These are phyloP conservation scores for Blastobasis lacticolella DNA, from an alignment of 2,888 invertebrate genomes.

Conservation along the genomic window DNA sequence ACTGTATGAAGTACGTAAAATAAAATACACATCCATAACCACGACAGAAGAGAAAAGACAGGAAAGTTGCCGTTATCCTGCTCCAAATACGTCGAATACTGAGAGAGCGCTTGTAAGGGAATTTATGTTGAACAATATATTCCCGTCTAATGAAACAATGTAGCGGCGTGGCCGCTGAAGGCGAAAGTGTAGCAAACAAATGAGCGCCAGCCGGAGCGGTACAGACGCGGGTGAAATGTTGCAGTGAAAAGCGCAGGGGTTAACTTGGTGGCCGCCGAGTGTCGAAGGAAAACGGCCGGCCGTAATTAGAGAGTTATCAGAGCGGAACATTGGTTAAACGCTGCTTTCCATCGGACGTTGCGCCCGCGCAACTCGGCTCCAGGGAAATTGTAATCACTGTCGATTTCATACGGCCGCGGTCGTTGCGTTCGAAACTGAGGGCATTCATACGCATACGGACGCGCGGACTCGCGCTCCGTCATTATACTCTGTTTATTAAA, in stretches of 20 bases:
- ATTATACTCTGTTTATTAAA: conserved; percentile 33
- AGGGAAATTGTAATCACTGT: conserved; percentile 74
- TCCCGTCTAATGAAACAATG: conserved; percentile 28
- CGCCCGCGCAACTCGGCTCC: conserved; percentile 62
- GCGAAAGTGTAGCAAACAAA: conserved; percentile 64
- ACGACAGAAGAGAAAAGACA: too few relatives aligned
- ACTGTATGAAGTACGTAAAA: not conserved
- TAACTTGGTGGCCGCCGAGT: conserved; percentile 53
- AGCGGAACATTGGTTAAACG: conserved; percentile 73
- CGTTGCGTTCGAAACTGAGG: conserved; percentile 47
- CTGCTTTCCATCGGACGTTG: conserved; percentile 73
- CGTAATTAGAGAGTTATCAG: conserved; percentile 72
- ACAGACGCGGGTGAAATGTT: conserved; percentile 55
- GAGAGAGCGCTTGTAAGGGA: conserved; percentile 11
- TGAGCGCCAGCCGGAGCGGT: conserved; percentile 32
- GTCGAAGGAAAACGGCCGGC: conserved; percentile 63
- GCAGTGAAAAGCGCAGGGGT: conserved; percentile 63
- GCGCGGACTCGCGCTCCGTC: conserved; percentile 11
- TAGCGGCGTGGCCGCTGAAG: conserved; percentile 27
- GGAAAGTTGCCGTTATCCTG: conserved; percentile 22
- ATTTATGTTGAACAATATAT: conserved; percentile 32
- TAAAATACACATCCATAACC: too few relatives aligned
- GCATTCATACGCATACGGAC: conserved; percentile 33
- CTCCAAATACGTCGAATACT: conserved; percentile 23
- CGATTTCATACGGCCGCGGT: conserved; percentile 66